These are phyloP conservation scores for Burhinus bistriatus DNA, from an alignment of 2,113 vertebrate species.

Conservation along the genomic window DNA sequence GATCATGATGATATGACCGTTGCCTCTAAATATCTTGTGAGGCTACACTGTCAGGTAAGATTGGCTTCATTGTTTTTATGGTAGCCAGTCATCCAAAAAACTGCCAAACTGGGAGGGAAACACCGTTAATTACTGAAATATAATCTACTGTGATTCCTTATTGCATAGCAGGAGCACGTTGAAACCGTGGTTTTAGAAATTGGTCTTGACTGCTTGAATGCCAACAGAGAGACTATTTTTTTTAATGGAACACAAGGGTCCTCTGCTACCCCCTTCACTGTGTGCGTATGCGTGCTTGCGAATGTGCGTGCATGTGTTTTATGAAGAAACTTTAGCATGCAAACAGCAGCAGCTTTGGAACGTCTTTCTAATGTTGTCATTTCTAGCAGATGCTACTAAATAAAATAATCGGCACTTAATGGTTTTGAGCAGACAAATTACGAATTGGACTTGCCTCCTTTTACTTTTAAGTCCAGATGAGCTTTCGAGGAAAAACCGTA, in stretches of 20 bases:
- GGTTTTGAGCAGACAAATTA: neutral
- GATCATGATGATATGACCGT: neutral
- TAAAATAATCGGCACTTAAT: neutral
- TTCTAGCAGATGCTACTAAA: neutral
- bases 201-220: neutral
- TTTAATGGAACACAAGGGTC: neutral
- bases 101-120: neutral
- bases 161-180: neutral
- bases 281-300: neutral
- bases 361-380: neutral
- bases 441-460: neutral
- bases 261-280: neutral
- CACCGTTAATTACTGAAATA: neutral
- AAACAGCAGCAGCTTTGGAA: neutral
- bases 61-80: neutral
- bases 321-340: neutral
- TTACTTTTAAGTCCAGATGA: neutral
- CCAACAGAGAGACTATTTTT: neutral
- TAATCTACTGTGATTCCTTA: neutral
- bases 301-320: accelerated
- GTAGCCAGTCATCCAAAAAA: neutral
- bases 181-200: neutral
- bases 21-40: neutral
- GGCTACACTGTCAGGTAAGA: neutral
- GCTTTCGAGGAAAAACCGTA: neutral